Evolutionary conservation across 2,888 invertebrate genomes (phyloP), one percentile per base, ranked within the genome.

Genomic region (Cotesia congregata): DNA sequence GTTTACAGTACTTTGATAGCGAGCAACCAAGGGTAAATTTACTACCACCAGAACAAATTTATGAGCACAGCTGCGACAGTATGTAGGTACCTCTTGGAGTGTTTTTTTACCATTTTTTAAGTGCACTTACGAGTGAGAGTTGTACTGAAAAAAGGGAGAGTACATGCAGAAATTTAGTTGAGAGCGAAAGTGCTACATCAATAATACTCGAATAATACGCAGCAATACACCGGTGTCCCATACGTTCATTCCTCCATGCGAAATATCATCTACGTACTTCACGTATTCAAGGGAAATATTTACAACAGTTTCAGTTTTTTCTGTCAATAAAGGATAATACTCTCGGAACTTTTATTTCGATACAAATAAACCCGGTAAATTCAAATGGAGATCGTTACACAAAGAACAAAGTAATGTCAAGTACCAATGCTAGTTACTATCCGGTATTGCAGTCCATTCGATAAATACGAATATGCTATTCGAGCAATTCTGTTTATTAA

Each of bases 91-190:
- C 30, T 80, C 80, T 80, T 85, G 79, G 83, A 83, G 80, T 79
- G 78, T 79, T 81, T 81, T 83, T 83, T 83, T 84, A 83, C 82
- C 83, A 83, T 84, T 86, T 85, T 84, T 84, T 83, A 83, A 84
- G 84, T 84, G 84, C 84, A 83, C 84, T 85, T 83, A 83, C 79
- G 80, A 75, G 74, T 50, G 73, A 76, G 68, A 39, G 74, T 71
- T 20, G 61, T 20, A 20, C 72, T 40, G 41, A 67, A 41, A 9
- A 20, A n/a, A 40, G 60, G 15, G 60, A 72, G 39, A 72, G 41
- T 50, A 64, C 40, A 12, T n/a, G 15, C n/a, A 39, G 20, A 38
- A 62, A 7, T 60, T 38, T 61, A 30, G 30, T 9, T 39, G 39
- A 50, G 38, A 71, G 71, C 38, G 71, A 60, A 61, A 71, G 65